Evolutionary conservation across 2,797 vertebrate species (phyloP), one percentile per base, ranked within the genome.

Genomic region (Mormyrops attenuatus): DNA sequence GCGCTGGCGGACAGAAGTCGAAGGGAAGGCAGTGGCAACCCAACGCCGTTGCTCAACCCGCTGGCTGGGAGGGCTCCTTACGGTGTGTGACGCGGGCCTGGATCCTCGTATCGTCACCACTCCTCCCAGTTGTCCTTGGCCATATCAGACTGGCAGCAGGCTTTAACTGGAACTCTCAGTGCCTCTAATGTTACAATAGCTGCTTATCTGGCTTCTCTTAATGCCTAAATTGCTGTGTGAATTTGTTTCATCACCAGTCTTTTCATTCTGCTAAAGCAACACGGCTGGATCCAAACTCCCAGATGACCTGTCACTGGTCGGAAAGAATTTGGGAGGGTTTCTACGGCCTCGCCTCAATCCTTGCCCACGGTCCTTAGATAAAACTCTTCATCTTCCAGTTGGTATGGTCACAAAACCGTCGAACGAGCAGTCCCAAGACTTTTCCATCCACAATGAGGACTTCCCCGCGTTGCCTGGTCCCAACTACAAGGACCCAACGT

Each of bases 391-490:
- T 87, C 53, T 34, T 84, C 88, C 92, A 99, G 99, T 99, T 95
- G 99, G 99, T 94, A 99, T 99, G 99, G 99, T 99, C 96, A 99
- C 99, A 93, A 99, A 99, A 95, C 98, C 98, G 94, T 97, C 98
- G 92, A 99, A 97, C 92, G 99, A 99, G 95, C 98, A 99, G 97
- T 98, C 98, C 91, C 99, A 99, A 94, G 99, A 99, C 94, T 99
- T 99, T 95, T 99, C 99, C 94, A 99, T 99, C 96, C 99, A 99
- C 95, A 99, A 99, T 6, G 98, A 99, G 96, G 99, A 99, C 95
- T 99, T 99, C 93, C 98, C 99, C 92, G 99, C 99, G 94, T 97
- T 99, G 95, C 98, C 98, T 92, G 98, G 99, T 91, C 98, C 98
- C 93, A 99, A 98, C 94, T 99, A 99, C 94, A 99, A 99, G 95